Percentiles rank a stretch among this genome's conserved stretches.
These are phyloP conservation scores for Eulemur mongoz DNA, from an alignment of 2,797 vertebrate species.

Conservation along the genomic window DNA sequence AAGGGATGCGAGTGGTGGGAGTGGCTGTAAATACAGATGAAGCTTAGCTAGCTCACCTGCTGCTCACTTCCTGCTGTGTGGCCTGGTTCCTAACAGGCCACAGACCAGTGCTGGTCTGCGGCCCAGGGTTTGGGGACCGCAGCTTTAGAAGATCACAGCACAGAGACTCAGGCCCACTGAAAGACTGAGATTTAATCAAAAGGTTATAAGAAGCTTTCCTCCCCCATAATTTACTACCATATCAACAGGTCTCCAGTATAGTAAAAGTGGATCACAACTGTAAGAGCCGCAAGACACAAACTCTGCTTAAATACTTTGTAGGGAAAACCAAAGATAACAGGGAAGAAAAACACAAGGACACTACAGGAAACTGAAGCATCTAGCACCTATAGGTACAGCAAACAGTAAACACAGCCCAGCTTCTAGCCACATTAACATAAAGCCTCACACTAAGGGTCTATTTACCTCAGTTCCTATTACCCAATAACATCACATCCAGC, in stretches of 20 bases:
- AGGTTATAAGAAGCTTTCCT: background rate
- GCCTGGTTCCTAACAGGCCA: too few species aligned
- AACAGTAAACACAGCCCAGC: background rate
- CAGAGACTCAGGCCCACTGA: background rate
- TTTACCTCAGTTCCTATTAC: background rate
- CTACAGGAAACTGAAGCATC: background rate
- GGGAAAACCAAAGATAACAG: background rate
- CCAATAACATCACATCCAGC: background rate
- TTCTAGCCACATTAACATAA: background rate
- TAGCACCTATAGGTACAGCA: background rate
- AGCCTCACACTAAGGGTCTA: background rate
- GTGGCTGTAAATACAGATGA: too few species aligned
- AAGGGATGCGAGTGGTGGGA: too few species aligned
- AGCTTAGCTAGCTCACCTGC: too few species aligned
- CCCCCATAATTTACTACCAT: background rate
- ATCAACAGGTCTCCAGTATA: background rate
- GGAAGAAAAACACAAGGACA: background rate
- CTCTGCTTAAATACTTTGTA: background rate
- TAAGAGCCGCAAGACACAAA: background rate
- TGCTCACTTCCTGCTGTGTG: too few species aligned
- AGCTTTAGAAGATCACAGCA: background rate
- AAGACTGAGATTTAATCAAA: background rate
- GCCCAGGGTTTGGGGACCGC: too few species aligned
- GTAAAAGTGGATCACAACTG: background rate
- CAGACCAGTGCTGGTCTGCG: too few species aligned